Evolutionary conservation across 2,888 invertebrate genomes (phyloP).

Genomic region (Alcis repandata): DNA sequence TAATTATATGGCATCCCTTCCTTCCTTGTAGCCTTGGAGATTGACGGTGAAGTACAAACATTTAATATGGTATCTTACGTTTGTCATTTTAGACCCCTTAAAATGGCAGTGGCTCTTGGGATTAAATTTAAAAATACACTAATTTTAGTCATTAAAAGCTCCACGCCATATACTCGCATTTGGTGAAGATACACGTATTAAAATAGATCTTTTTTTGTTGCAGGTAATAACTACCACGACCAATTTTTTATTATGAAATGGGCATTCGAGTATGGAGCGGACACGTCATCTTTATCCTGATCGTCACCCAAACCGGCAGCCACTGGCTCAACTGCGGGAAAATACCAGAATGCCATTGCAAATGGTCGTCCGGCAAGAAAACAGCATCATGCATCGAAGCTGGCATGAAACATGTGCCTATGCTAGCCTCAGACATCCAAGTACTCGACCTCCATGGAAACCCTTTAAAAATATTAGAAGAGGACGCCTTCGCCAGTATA

Average conservation of each 20-base stretch:
- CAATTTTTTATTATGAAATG: slow-evolving; percentile 71
- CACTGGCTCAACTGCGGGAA: slow-evolving; percentile 95
- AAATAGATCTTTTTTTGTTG: slow-evolving; percentile 57
- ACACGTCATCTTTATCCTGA: slow-evolving; percentile 65
- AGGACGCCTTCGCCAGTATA: slow-evolving; percentile 92
- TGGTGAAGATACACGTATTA: neutral
- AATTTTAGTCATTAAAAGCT: neutral
- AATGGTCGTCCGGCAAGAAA: slow-evolving; percentile 97
- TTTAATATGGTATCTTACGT: neutral
- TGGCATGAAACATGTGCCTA: slow-evolving; percentile 90
- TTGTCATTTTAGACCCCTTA: neutral
- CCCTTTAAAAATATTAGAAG: slow-evolving; percentile 89
- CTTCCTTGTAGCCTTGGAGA: slow-evolving; percentile 17
- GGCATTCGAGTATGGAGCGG: slow-evolving; percentile 72
- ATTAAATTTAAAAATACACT: neutral
- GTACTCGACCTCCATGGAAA: slow-evolving; percentile 93
- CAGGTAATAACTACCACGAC: slow-evolving; percentile 63
- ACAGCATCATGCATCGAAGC: slow-evolving; percentile 94
- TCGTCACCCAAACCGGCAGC: slow-evolving; percentile 69
- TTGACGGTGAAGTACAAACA: slow-evolving; percentile 11
- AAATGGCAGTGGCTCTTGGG: neutral
- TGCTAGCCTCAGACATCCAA: slow-evolving; percentile 85
- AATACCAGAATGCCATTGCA: slow-evolving; percentile 92
- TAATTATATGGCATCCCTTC: slow-evolving; percentile 48
- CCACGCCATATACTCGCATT: no score